Conservation (phyloP, 2,888 invertebrate genomes). For the Cyrtodaria siliqua region DNA sequence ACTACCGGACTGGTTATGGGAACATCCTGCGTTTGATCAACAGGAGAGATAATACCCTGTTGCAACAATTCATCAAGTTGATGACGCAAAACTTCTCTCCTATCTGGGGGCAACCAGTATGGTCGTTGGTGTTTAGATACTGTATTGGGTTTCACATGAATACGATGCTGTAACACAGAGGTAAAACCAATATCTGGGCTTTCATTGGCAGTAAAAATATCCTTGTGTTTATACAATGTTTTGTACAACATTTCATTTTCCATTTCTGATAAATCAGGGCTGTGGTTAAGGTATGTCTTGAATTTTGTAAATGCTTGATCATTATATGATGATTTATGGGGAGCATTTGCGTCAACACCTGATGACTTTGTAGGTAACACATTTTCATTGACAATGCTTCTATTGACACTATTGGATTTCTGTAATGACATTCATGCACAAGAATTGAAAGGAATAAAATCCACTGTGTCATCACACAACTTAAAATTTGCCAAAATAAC, state of each 20-base stretch:
- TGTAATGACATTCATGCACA: constrained; percentile 22
- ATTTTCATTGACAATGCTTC: neutral
- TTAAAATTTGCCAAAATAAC: constrained; percentile 33
- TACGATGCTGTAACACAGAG: constrained; percentile 9
- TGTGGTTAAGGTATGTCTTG: constrained; percentile 16
- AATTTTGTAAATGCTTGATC: constrained; percentile 10
- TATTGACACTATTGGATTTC: neutral
- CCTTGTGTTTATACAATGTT: constrained; percentile 28
- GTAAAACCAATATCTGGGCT: constrained; percentile 28
- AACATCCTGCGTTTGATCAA: constrained; percentile 19
- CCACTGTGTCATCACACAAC: constrained; percentile 32
- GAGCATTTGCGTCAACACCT: neutral
- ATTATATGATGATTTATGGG: neutral
- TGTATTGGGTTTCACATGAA: constrained; percentile 33
- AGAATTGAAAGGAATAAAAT: constrained; percentile 25
- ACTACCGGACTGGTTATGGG: constrained; percentile 37
- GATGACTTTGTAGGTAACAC: too few relatives aligned
- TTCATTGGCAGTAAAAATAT: constrained; percentile 29
- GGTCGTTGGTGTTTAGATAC: constrained; percentile 30
- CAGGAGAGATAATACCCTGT: constrained; percentile 36
- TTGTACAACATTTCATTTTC: constrained; percentile 21
- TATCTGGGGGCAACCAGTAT: constrained; percentile 31
- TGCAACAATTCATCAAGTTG: constrained; percentile 32
- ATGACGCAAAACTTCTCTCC: constrained; percentile 27
- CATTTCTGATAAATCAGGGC: constrained; percentile 12